Conservation (phyloP, 2,113 vertebrate genomes). For the Daphoenositta chrysoptera region DNA sequence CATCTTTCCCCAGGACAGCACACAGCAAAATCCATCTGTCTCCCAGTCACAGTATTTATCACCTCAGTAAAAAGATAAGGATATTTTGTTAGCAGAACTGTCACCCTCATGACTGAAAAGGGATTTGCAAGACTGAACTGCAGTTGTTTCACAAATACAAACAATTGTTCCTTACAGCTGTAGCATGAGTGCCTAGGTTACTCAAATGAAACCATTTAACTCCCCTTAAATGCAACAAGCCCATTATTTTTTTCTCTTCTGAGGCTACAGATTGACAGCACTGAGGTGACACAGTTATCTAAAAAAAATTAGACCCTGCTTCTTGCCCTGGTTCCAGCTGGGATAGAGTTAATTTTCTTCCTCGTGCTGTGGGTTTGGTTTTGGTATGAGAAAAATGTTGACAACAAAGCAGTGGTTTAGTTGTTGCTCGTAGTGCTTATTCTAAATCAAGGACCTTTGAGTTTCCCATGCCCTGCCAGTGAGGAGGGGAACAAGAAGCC, state of each 20-base stretch:
- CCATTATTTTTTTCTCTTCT: neutral
- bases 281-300: neutral
- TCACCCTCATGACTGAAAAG: neutral
- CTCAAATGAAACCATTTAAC: neutral
- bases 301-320: neutral
- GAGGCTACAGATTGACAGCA: neutral
- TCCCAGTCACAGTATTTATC: neutral
- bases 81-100: neutral
- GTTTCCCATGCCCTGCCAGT: neutral
- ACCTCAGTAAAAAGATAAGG: neutral
- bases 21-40: neutral
- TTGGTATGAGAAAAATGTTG: neutral
- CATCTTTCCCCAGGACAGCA: neutral
- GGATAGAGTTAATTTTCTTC: neutral
- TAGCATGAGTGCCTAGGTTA: neutral
- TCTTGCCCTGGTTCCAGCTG: neutral
- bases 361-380: neutral
- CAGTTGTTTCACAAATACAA: neutral
- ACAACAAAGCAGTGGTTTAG: neutral
- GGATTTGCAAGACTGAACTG: neutral
- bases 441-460: neutral
- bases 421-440: rapidly evolving
- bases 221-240: neutral
- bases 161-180: neutral
- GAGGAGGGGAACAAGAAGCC: neutral